Evolutionary conservation across 2,113 vertebrate genomes (phyloP).

Genomic region (Plecturocebus donacophilus): DNA sequence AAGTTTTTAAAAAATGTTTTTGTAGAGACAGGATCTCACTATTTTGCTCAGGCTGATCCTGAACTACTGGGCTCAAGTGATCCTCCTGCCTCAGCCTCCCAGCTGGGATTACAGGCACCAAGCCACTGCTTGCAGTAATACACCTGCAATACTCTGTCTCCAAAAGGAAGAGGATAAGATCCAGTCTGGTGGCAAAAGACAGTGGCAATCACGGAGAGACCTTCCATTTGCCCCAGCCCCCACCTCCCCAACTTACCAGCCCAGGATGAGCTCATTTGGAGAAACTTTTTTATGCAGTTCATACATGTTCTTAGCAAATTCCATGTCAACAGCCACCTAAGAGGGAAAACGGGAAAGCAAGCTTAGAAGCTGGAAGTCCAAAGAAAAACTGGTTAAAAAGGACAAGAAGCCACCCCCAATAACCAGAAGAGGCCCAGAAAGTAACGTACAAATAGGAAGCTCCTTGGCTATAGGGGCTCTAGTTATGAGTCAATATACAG

Average conservation of each 20-base stretch:
- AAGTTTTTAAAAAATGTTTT: no score
- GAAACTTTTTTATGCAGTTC: slow-evolving; percentile 98
- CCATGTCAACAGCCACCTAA: slow-evolving; percentile 99
- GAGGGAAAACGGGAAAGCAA: not conserved
- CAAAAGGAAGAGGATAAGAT: not conserved
- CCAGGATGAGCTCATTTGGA: slow-evolving; percentile 96
- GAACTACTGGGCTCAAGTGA: no score
- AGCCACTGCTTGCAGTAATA: not conserved
- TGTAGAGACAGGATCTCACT: no score
- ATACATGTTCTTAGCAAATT: slow-evolving; percentile 99
- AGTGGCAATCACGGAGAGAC: not conserved
- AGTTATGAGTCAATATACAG: not conserved
- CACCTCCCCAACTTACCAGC: slow-evolving; percentile 88
- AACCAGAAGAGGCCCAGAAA: not conserved
- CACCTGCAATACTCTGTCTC: not conserved
- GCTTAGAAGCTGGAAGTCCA: slow-evolving; percentile 13
- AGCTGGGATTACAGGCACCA: no score
- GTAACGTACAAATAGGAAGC: not conserved
- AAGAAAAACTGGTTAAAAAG: not conserved
- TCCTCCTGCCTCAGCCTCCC: no score
- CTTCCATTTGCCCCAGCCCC: not conserved
- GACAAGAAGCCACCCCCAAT: not conserved
- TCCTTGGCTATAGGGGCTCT: not conserved
- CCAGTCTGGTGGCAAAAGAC: not conserved
- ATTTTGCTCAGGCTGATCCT: no score